Conservation (phyloP, 2,797 vertebrate species). For the Acanthurus lineatus region DNA sequence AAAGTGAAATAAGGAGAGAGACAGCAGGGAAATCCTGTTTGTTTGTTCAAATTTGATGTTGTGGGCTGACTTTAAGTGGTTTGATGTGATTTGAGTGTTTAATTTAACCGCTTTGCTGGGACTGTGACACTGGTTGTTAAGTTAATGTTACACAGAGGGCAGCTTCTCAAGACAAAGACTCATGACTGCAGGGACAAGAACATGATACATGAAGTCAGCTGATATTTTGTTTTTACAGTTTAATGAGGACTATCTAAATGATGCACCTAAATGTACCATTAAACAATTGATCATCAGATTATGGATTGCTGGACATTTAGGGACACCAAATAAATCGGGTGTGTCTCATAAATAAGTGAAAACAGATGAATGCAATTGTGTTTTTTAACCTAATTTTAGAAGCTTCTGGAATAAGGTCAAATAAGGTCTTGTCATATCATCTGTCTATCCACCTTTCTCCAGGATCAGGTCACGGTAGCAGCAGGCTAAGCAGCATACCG, state of each 20-base stretch:
- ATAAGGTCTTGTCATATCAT: no score
- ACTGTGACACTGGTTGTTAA: neutral
- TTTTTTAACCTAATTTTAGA: neutral
- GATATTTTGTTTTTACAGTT: conserved; percentile 5
- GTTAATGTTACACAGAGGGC: neutral
- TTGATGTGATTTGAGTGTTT: neutral
- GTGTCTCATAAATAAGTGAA: neutral
- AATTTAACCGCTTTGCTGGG: neutral
- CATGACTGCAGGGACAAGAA: neutral
- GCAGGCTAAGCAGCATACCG: no score
- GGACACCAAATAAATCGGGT: neutral
- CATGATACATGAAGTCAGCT: neutral
- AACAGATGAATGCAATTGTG: neutral
- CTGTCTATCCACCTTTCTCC: no score
- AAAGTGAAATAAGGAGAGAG: neutral
- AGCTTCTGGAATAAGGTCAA: no score
- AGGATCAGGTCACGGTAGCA: no score
- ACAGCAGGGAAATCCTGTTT: neutral
- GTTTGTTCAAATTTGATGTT: conserved; percentile 13
- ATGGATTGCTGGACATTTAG: neutral
- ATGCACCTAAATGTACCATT: neutral
- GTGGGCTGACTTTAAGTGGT: neutral
- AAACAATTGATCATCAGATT: neutral
- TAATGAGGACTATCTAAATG: no score
- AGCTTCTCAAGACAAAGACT: conserved; percentile 2